Conservation (phyloP, 1,140 invertebrate genomes). For the Zaprionus nigranus region DNA sequence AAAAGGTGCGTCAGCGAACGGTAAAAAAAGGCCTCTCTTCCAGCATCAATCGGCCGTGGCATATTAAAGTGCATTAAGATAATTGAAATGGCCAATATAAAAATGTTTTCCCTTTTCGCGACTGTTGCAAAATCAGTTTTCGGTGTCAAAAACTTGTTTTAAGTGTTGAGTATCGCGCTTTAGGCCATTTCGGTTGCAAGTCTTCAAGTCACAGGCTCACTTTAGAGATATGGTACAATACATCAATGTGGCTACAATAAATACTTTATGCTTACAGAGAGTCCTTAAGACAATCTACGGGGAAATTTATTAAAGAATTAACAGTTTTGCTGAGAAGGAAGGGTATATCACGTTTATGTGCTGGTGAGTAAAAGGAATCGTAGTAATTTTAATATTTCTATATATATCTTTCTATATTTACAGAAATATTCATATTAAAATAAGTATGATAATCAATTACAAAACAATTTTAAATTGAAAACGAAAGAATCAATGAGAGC, state of each 20-base stretch:
- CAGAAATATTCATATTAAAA: too few relatives aligned
- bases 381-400: too few relatives aligned
- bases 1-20: slow-evolving; percentile 55
- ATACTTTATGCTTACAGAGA: not conserved
- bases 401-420: too few relatives aligned
- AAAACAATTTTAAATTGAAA: not conserved
- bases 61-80: slow-evolving; percentile 84
- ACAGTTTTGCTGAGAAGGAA: not conserved
- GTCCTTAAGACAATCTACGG: not conserved
- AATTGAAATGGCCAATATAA: slow-evolving; percentile 84
- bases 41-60: slow-evolving; percentile 45
- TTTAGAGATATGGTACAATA: slow-evolving; percentile 24
- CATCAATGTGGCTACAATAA: slow-evolving; percentile 30
- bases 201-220: slow-evolving; percentile 32
- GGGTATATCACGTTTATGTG: not conserved
- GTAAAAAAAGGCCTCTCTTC: slow-evolving; percentile 55
- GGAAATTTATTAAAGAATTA: not conserved
- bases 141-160: slow-evolving; percentile 78
- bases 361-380: too few relatives aligned
- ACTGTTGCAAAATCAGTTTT: slow-evolving; percentile 35
- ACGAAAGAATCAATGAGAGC: not conserved
- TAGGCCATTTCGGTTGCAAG: slow-evolving; percentile 69
- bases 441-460: not conserved
- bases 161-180: slow-evolving; percentile 81
- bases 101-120: slow-evolving; percentile 71